A percentile compares a stretch with the other conserved stretches of the same genome.
Evolutionary conservation across 2,888 invertebrate species (phyloP).

Genomic region (Nomada ferruginata): DNA sequence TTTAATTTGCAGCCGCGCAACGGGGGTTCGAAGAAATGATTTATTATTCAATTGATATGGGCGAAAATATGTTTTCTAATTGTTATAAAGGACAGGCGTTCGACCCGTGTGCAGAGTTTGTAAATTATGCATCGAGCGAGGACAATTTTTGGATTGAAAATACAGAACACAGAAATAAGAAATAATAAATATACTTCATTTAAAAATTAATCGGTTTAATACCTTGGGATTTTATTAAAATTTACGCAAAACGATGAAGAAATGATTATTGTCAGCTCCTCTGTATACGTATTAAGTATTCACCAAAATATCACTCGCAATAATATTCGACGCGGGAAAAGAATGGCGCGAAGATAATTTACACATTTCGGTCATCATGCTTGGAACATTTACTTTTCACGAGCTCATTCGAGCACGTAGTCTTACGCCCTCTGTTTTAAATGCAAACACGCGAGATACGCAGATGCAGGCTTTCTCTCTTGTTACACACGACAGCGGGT

Average conservation of each 20-base stretch:
- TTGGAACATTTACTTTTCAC: slow-evolving; percentile 12
- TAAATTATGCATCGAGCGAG: no score
- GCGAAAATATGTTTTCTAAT: background rate
- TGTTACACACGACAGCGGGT: slow-evolving; percentile 19
- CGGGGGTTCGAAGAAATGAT: background rate
- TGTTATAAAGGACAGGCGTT: background rate
- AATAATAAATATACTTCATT: no score
- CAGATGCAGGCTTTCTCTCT: slow-evolving; percentile 27
- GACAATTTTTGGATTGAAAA: no score
- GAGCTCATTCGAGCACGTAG: slow-evolving; percentile 23
- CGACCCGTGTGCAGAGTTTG: no score
- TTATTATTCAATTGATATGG: background rate
- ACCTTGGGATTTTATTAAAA: no score
- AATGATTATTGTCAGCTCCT: no score
- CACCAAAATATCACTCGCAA: background rate
- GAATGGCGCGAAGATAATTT: background rate
- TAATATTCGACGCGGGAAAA: background rate
- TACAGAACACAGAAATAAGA: no score
- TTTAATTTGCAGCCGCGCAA: background rate
- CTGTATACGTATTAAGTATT: no score
- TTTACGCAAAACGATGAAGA: no score
- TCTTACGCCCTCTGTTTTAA: slow-evolving; percentile 37
- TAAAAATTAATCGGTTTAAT: no score
- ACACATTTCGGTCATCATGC: slow-evolving; percentile 21
- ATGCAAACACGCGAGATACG: slow-evolving; percentile 42